These are phyloP conservation scores for Sebastes flavidus DNA, from an alignment of 2,797 vertebrate genomes.

Conservation along the genomic window DNA sequence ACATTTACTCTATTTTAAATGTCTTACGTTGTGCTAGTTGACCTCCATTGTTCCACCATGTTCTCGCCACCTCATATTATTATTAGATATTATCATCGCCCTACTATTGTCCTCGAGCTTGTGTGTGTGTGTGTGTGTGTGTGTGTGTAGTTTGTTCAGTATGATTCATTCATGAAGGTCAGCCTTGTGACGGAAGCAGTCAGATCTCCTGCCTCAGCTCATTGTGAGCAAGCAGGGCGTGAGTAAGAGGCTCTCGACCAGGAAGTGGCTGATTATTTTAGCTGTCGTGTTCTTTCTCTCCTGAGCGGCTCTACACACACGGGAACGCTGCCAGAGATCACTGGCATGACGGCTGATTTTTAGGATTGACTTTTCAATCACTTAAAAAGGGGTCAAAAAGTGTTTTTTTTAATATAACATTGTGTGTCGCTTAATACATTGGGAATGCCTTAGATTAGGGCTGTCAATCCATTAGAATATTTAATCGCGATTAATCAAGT, in stretches of 20 bases:
- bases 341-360: not conserved
- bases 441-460: not conserved
- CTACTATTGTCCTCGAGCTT: slow-evolving; percentile 48
- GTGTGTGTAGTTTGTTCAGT: slow-evolving; percentile 30
- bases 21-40: not conserved
- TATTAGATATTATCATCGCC: slow-evolving; percentile 9
- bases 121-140: not conserved
- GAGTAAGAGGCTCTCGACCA: slow-evolving; percentile 74
- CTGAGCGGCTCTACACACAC: slow-evolving; percentile 5
- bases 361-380: slow-evolving; percentile 5
- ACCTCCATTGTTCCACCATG: not conserved
- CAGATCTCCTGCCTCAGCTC: slow-evolving; percentile 48
- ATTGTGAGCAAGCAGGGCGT: slow-evolving; percentile 71
- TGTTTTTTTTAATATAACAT: not conserved
- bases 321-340: slow-evolving; percentile 25
- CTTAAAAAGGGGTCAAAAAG: not conserved
- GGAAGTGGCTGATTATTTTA: slow-evolving; percentile 71
- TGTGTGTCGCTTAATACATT: not conserved
- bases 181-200: slow-evolving; percentile 50
- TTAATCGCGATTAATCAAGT: too few species aligned
- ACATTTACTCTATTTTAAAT: not conserved
- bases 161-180: slow-evolving; percentile 64
- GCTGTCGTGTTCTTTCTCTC: slow-evolving; percentile 28
- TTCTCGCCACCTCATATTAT: not conserved
- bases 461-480: too few species aligned